Conservation (phyloP, 2,888 invertebrate species). For the Gymnocheta viridis region DNA sequence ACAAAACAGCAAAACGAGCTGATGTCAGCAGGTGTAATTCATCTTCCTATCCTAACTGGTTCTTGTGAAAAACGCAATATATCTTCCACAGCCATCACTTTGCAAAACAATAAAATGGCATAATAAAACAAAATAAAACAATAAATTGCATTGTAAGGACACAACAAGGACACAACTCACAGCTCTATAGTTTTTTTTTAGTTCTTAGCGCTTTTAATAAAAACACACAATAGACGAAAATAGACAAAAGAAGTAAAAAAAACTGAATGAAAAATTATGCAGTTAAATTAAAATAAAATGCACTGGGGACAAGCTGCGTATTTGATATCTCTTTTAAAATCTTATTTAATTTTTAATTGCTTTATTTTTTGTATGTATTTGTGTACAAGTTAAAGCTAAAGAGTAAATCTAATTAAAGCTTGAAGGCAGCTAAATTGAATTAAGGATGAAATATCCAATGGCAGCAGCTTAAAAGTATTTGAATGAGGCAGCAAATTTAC, state of each 20-base stretch:
- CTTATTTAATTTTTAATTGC: no score
- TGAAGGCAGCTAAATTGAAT: no score
- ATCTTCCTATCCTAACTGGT: not conserved
- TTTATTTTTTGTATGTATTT: no score
- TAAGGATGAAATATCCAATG: no score
- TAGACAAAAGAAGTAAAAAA: not conserved
- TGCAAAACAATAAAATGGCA: not conserved
- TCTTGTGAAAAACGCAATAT: not conserved
- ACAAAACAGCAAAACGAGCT: no score
- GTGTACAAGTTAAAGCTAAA: no score
- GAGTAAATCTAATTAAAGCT: no score
- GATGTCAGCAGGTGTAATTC: not conserved
- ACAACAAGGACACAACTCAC: slow-evolving; percentile 40
- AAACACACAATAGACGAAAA: not conserved
- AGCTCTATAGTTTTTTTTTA: not conserved
- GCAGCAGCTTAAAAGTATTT: no score
- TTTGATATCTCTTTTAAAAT: no score
- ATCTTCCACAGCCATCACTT: not conserved
- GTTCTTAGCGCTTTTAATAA: slow-evolving; percentile 4
- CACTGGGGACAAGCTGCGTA: slow-evolving; percentile 25
- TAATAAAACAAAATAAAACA: not conserved
- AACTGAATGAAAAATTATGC: slow-evolving; percentile 44
- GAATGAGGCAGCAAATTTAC: no score
- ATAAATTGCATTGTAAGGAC: slow-evolving; percentile 57
- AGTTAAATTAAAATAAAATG: slow-evolving; percentile 54